phyloP scores from a whole-genome alignment of 2,888 invertebrate species.

The Strigamia maritima region DNA sequence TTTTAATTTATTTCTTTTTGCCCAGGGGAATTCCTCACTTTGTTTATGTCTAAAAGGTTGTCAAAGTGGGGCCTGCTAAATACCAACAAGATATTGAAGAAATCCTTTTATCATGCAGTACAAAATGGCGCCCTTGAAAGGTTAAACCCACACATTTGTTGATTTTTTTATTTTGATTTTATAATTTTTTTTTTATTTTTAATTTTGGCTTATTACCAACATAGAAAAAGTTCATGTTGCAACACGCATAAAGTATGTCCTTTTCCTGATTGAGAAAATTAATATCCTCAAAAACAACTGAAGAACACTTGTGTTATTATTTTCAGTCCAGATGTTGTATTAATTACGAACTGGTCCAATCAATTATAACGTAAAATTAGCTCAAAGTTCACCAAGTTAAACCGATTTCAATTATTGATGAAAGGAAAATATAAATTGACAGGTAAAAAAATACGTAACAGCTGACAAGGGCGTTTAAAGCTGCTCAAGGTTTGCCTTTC shows the following conservation, averaged over 20 bases:
- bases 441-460: constrained; percentile 20
- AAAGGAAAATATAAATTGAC: neutral
- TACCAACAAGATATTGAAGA: neutral
- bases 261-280: constrained; percentile 17
- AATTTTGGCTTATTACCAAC: constrained; percentile 1
- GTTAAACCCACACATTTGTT: neutral
- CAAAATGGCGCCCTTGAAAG: constrained; percentile 4
- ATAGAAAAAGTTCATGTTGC: neutral
- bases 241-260: neutral
- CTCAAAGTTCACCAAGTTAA: neutral
- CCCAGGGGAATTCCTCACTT: constrained; percentile 17
- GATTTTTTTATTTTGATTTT: no score
- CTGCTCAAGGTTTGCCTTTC: constrained; percentile 9
- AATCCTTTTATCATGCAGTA: neutral
- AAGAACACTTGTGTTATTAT: neutral
- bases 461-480: constrained; percentile 5
- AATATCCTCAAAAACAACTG: neutral
- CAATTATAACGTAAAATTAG: neutral
- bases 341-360: neutral
- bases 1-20: neutral
- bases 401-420: constrained; percentile 5
- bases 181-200: constrained; percentile 1
- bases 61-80: constrained; percentile 3
- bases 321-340: neutral
- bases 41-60: constrained; percentile 11